These are phyloP conservation scores for Acanthosepion lycidas DNA, from an alignment of 2,888 invertebrate genomes.

Conservation along the genomic window DNA sequence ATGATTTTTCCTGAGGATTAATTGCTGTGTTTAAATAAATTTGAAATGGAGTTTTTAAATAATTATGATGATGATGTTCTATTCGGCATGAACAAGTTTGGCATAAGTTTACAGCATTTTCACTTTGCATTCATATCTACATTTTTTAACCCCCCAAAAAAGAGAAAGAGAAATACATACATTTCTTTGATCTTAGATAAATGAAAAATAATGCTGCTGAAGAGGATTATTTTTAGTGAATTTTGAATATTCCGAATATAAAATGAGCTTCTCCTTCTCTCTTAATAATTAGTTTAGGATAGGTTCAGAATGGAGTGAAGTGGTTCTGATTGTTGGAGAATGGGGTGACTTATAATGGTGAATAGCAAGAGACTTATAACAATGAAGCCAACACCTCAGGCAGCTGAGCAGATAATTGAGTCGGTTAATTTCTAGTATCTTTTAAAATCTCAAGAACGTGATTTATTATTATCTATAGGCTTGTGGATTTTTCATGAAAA, in stretches of 20 bases:
- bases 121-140: too few relatives aligned
- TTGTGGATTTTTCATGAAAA: not conserved
- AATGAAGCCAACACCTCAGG: not conserved
- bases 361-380: not conserved
- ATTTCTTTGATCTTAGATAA: not conserved
- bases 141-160: too few relatives aligned
- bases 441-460: not conserved
- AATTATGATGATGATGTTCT: too few relatives aligned
- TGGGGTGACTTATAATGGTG: not conserved
- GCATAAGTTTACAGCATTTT: too few relatives aligned
- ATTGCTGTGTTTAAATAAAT: too few relatives aligned
- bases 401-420: not conserved
- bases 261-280: not conserved
- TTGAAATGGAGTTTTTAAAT: too few relatives aligned
- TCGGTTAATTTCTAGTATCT: not conserved
- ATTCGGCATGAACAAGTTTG: too few relatives aligned
- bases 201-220: not conserved
- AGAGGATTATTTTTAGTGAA: not conserved
- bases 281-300: conserved; percentile 33
- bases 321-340: not conserved
- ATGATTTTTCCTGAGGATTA: too few relatives aligned
- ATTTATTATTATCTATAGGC: not conserved
- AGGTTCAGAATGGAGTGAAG: not conserved
- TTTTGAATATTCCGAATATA: not conserved
- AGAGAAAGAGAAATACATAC: not conserved